Evolutionary conservation across 2,113 vertebrate genomes (phyloP), one percentile per base, ranked within the genome.

Genomic region (Clinocottus analis): DNA sequence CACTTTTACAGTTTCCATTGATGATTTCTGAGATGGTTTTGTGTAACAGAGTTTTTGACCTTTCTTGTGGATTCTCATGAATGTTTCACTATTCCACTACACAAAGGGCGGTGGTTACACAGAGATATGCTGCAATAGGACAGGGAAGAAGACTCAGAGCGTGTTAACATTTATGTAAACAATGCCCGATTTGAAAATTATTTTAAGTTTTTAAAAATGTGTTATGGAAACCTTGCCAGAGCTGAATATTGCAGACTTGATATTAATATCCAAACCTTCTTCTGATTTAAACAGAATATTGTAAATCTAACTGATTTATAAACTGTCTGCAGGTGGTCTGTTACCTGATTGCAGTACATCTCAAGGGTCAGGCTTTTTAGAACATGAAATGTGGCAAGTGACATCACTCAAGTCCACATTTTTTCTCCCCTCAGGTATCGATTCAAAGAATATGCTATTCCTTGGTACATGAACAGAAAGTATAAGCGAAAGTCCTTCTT

Each of bases 401-500:
- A 8, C 33, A 19, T 72, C n/a, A 21, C 2, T 56, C n/a, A 66
- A 5, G 2, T 14, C 2, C 3, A 4, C 13, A 7, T 47, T 47
- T 41, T 55, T 69, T 19, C 59, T 61, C 49, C 58, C 72, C 37
- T 74, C 79, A 99, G 98, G 98, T 96, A 99, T 85, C 94, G 89
- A 33, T 98, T 95, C 82, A 97, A 94, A 89, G 97, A 98, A 84
- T 96, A 97, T 90, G 94, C 97, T 6, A 95, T 99, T 88, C 98
- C 98, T 0, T 99, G 98, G 98, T 85, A 97, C 91, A 90, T 99
- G 90, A 99, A 99, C 73, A 94, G n/a, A 73, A 93, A 83, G 69
- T 94, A 99, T 91, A 96, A 93, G 11, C 95, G 85, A 77, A 97
- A 92, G 81, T 94, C 47, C 79, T 99, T 97, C 90, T 98, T 88